Evolutionary conservation across 1,140 invertebrate genomes (phyloP), one percentile per base, ranked within the genome.

Genomic region (Papilio helenus): DNA sequence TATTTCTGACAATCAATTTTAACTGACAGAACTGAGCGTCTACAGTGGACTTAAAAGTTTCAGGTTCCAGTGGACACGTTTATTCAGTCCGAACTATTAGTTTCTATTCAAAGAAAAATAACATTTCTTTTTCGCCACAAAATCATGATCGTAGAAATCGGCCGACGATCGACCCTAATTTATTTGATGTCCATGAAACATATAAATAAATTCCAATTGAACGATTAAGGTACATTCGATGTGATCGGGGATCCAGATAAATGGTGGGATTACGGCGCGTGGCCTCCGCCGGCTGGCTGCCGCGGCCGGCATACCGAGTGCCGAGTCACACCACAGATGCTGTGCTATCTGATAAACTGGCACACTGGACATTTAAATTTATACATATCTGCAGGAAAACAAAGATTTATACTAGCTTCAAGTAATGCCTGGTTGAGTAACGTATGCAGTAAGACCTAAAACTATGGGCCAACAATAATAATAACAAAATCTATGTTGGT

Each of bases 221-320:
- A 72, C 82, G 86, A 87, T 87, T 86, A 86, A 87, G 86, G 84
- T 81, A 73, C 82, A 86, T 83, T 84, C 83, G 82, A 84, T 86
- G 81, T 74, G 71, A 72, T 39, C 71, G 49, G 58, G 29, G 79
- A 86, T 83, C 82, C 76, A 86, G 83, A 84, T 73, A 81, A 81
- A 87, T 87, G 82, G 82, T 73, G 10, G 84, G 86, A 87, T 85
- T 85, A 85, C 44, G n/a, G 44, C 20, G 44, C 72, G 42, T 49
- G 20, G 39, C 39, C 42, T 55, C 26, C 72, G 72, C 44, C 39
- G 44, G 39, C 20, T 26, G 72, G 10, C 79, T 26, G 23, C n/a
- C 83, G 79, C 77, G 79, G n/a, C 42, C 74, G 74, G 84, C 84
- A 86, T 86, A 84, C 81, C 79, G 51, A 55, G 51, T 20, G 51